These are phyloP conservation scores for Coenobita brevimanus DNA, from an alignment of 1,140 invertebrate species.

Conservation along the genomic window DNA sequence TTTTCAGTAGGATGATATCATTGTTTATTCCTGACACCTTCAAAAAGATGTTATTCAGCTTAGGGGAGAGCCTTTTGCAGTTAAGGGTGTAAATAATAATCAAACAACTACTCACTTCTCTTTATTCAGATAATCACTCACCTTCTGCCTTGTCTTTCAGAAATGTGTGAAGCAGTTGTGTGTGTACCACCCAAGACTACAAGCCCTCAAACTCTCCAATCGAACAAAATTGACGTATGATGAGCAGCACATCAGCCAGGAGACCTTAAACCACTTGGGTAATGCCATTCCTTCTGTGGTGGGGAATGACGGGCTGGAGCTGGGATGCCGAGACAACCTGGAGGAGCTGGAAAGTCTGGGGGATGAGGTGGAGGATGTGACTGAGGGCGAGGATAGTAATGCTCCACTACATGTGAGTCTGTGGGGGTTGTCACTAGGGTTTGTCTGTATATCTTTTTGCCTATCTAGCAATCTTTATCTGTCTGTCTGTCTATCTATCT, in stretches of 20 bases:
- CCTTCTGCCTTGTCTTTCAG: conserved; percentile 25
- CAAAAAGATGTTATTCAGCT: too few species aligned
- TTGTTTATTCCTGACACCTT: too few species aligned
- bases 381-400: conserved; percentile 57
- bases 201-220: conserved; percentile 62
- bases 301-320: conserved; percentile 7
- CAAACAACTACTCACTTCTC: too few species aligned
- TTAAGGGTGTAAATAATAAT: too few species aligned
- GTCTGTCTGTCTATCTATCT: too few species aligned
- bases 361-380: conserved; percentile 34
- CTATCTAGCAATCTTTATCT: too few species aligned
- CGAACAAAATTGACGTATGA: conserved; percentile 52
- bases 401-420: conserved; percentile 44
- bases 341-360: conserved; percentile 45
- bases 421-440: too few species aligned
- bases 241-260: conserved; percentile 63
- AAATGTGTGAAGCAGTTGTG: conserved; percentile 64
- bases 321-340: conserved; percentile 2
- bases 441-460: too few species aligned
- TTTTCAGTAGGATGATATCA: too few species aligned
- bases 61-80: too few species aligned
- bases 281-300: not conserved
- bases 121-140: too few species aligned
- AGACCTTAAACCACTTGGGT: conserved; percentile 39
- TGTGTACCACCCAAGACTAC: conserved; percentile 57